Conservation (phyloP, 2,888 invertebrate species). For the Meliscaeva auricollis region DNA sequence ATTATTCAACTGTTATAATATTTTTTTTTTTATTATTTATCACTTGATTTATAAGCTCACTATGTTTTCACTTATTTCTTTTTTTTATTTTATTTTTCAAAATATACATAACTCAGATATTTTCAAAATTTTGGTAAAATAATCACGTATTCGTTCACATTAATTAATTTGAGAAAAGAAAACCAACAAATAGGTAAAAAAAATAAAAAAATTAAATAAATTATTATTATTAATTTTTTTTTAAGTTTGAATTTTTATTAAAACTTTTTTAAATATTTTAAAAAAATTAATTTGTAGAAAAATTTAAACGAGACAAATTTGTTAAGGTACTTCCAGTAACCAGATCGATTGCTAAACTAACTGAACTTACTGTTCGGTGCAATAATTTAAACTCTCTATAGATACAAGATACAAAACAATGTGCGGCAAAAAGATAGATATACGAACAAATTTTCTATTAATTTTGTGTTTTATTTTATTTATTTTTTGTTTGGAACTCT, state of each 20-base stretch:
- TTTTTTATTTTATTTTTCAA: slow-evolving; percentile 11
- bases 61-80: slow-evolving; percentile 41
- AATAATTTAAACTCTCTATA: slow-evolving; percentile 66
- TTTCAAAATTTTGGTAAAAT: slow-evolving; percentile 50
- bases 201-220: slow-evolving; percentile 3
- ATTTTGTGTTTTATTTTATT: too few relatives aligned
- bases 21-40: slow-evolving; percentile 35
- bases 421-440: slow-evolving; percentile 55
- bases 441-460: slow-evolving; percentile 27
- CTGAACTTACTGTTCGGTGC: slow-evolving; percentile 61
- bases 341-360: slow-evolving; percentile 73
- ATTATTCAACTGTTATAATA: slow-evolving; percentile 18
- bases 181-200: too few relatives aligned
- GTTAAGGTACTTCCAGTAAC: slow-evolving; percentile 67
- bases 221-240: neutral
- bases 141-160: slow-evolving; percentile 67
- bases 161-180: slow-evolving; percentile 13
- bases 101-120: slow-evolving; percentile 27
- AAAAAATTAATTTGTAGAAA: neutral
- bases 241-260: neutral
- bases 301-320: slow-evolving; percentile 32
- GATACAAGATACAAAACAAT: slow-evolving; percentile 47
- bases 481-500: slow-evolving; percentile 39
- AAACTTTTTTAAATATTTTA: neutral
- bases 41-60: slow-evolving; percentile 38